Conservation (phyloP, 2,797 vertebrate genomes). For the Oryzias sinensis region DNA sequence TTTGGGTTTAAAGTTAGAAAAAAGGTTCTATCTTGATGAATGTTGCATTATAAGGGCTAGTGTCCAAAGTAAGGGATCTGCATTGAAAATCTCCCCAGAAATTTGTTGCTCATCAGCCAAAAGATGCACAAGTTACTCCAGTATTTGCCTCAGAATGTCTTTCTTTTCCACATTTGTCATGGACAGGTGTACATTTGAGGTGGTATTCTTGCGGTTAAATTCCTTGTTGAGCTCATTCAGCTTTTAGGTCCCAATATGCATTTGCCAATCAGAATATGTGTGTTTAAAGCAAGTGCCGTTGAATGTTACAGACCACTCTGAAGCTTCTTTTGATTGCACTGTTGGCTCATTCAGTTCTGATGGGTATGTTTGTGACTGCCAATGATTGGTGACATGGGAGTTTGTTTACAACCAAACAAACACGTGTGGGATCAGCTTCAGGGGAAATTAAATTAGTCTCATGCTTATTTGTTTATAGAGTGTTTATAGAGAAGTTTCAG, state of each 20-base stretch:
- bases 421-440: not conserved
- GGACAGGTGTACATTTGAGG: slow-evolving; percentile 5
- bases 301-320: not conserved
- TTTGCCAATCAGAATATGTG: too few relatives aligned
- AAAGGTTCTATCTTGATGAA: slow-evolving; percentile 34
- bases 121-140: slow-evolving; percentile 14
- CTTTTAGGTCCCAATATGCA: not conserved
- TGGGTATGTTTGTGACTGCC: not conserved
- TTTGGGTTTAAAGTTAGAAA: slow-evolving; percentile 22
- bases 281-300: not conserved
- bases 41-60: slow-evolving; percentile 63
- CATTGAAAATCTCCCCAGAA: slow-evolving; percentile 13
- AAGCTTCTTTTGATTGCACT: not conserved
- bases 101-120: slow-evolving; percentile 23
- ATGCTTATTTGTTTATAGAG: too few relatives aligned
- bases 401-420: not conserved
- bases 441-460: not conserved
- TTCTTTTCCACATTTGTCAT: slow-evolving; percentile 25
- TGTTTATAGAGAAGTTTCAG: too few relatives aligned
- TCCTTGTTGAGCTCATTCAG: slow-evolving; percentile 3
- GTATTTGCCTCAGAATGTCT: slow-evolving; percentile 17
- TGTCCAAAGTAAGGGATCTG: slow-evolving; percentile 40
- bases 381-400: not conserved
- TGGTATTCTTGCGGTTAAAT: slow-evolving; percentile 6
- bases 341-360: not conserved